Evolutionary conservation across 2,888 invertebrate genomes (phyloP).

Genomic region (Dryomyza anilis): DNA sequence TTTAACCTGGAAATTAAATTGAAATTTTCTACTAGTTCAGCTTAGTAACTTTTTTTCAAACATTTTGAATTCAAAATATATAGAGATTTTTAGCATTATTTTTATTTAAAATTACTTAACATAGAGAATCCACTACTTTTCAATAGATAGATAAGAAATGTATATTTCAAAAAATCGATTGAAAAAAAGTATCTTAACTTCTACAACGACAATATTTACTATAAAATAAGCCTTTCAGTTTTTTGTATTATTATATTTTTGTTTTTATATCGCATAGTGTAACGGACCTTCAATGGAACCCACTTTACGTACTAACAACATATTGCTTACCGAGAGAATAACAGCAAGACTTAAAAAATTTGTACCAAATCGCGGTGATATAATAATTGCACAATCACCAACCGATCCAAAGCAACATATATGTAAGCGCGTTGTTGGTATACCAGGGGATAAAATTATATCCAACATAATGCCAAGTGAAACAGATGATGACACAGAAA

Average conservation of each 20-base stretch:
- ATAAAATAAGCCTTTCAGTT: neutral
- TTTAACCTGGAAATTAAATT: too few species aligned
- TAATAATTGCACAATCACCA: slow-evolving; percentile 83
- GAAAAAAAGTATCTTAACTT: too few species aligned
- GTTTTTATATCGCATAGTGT: slow-evolving; percentile 68
- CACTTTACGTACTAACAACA: slow-evolving; percentile 79
- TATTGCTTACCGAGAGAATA: slow-evolving; percentile 82
- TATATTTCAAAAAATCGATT: too few species aligned
- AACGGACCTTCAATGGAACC: slow-evolving; percentile 94
- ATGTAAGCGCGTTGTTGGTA: slow-evolving; percentile 80
- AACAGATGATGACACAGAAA: neutral
- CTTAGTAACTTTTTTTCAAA: too few species aligned
- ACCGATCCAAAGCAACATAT: slow-evolving; percentile 79
- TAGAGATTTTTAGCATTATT: too few species aligned
- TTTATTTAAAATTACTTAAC: too few species aligned
- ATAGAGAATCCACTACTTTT: too few species aligned
- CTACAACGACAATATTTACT: neutral
- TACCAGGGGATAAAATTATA: slow-evolving; percentile 73
- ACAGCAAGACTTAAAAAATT: slow-evolving; percentile 67
- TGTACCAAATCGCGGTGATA: slow-evolving; percentile 73
- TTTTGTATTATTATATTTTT: slow-evolving; percentile 5
- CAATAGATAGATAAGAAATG: too few species aligned
- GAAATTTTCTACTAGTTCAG: too few species aligned
- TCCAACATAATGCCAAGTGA: slow-evolving; percentile 4
- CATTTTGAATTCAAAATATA: too few species aligned